These are phyloP conservation scores for Pyrocephalus nanus DNA, from an alignment of 2,797 vertebrate genomes.

Conservation along the genomic window DNA sequence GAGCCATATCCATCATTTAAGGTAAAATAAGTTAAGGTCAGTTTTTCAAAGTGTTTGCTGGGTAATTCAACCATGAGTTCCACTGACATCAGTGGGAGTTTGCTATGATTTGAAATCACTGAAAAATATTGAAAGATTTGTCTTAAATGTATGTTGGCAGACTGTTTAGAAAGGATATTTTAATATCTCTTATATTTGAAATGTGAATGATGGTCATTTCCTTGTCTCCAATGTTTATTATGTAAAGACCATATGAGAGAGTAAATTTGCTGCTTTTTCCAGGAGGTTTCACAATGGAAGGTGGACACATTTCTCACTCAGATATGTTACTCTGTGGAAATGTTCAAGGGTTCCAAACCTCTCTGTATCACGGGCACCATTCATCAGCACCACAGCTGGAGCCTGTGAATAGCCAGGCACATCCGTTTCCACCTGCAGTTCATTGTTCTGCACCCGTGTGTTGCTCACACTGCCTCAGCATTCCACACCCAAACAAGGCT, in stretches of 20 bases:
- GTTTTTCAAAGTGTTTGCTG: background rate
- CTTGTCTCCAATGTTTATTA: background rate
- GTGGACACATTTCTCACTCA: conserved; percentile 79
- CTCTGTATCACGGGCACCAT: conserved; percentile 78
- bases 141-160: background rate
- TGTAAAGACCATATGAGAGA: background rate
- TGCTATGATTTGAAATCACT: background rate
- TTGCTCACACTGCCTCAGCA: conserved; percentile 82
- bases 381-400: conserved; percentile 75
- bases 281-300: conserved; percentile 90
- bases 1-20: background rate
- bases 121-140: background rate
- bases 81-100: background rate
- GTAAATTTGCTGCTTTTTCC: conserved; percentile 16
- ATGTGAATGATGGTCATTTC: background rate
- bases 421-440: conserved; percentile 80
- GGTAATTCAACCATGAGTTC: background rate
- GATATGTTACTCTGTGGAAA: conserved; percentile 74
- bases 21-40: background rate
- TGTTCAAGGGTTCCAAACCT: conserved; percentile 80
- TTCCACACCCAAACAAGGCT: conserved; percentile 69
- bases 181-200: background rate
- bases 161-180: background rate
- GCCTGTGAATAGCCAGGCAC: conserved; percentile 77
- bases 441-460: conserved; percentile 80